Evolutionary conservation across 2,797 vertebrate species (phyloP), one percentile per base, ranked within the genome.

Genomic region (Bovichtus variegatus): DNA sequence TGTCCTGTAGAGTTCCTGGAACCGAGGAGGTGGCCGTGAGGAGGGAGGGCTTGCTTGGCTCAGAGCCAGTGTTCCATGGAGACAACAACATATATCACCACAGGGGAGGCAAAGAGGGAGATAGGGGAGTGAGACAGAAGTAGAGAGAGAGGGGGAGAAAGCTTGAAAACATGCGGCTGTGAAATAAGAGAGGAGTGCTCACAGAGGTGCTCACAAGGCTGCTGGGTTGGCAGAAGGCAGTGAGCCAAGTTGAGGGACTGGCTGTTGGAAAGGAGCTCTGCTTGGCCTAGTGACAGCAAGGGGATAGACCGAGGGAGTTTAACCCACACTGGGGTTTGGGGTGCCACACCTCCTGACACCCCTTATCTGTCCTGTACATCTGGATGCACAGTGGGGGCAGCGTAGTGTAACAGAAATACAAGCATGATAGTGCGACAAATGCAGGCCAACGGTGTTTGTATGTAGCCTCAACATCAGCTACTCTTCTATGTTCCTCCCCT

Each of bases 21-120:
- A 95, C 87, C 53, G 71, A 88, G 87, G 88, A 92, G 90, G 86
- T 79, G 84, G 83, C 78, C 80, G 11, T 50, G 82, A 83, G 80
- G 89, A 86, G 81, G 82, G 82, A 79, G 88, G 85, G 80, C 78
- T 89, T 80, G 61, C 84, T 92, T 94, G 95, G 93, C 86, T 74
- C 68, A 1, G 68, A 83, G 89, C 90, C 91, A 90, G 91, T 71
- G 88, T 92, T 95, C 92, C 94, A 89, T 89, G 89, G 94, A 95
- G 92, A 95, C 92, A 93, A 94, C 94, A 94, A 94, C 93, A 91
- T 95, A 95, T 94, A 94, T 94, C 93, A 94, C 93, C 84, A 81
- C 90, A 82, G 90, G 88, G 85, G 83, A 87, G 84, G 82, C 84
- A 74, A 84, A 87, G 82, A 91, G 85, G 71, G 72, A 89, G 91